Conservation (phyloP, 2,113 vertebrate genomes). For the Guaruba guarouba region DNA sequence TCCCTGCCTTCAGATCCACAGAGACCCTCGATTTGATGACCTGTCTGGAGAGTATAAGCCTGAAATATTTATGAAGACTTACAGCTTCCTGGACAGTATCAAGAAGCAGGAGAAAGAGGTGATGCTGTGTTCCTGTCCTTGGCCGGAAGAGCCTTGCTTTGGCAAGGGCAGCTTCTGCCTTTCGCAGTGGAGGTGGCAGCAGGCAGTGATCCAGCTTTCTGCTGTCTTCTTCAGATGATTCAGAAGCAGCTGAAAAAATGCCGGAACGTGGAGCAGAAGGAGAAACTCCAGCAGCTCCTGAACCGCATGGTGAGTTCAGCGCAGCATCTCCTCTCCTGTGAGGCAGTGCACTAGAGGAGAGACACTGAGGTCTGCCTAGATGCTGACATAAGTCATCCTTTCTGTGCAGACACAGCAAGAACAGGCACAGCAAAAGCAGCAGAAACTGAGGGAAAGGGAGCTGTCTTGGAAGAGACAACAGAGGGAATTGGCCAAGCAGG, state of each 20-base stretch:
- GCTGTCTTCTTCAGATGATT: conserved; percentile 66
- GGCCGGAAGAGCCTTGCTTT: background rate
- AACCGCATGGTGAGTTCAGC: conserved; percentile 74
- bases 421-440: conserved; percentile 69
- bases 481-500: conserved; percentile 82
- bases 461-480: conserved; percentile 74
- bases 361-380: background rate
- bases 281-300: conserved; percentile 73
- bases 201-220: background rate
- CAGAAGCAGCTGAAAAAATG: conserved; percentile 76
- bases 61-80: conserved; percentile 89
- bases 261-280: conserved; percentile 31
- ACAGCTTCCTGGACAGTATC: conserved; percentile 84
- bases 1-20: conserved; percentile 62
- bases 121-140: background rate
- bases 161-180: background rate
- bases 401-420: conserved; percentile 87
- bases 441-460: conserved; percentile 75
- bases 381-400: background rate
- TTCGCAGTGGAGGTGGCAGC: background rate
- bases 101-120: conserved; percentile 85
- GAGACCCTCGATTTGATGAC: conserved; percentile 95
- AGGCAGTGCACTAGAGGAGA: background rate
- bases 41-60: conserved; percentile 93
- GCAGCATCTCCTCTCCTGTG: background rate